A percentile compares a stretch with the other conserved stretches of the same genome.
These are phyloP conservation scores for Acanthurus leucopareius DNA, from an alignment of 2,797 vertebrate species.

Conservation along the genomic window DNA sequence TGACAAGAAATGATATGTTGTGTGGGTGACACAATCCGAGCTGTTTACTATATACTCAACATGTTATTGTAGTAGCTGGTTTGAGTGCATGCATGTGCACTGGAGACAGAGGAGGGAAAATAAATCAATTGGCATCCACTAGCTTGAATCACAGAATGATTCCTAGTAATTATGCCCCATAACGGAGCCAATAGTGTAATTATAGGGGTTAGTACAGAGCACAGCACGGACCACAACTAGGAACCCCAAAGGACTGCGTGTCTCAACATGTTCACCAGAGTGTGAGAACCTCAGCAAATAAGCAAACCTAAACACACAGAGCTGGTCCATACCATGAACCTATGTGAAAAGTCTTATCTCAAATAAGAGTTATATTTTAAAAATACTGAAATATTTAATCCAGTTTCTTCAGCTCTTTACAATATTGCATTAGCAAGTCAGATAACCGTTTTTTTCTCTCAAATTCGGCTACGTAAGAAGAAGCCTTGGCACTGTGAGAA, in stretches of 20 bases:
- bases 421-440: constrained; percentile 22
- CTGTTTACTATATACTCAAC: constrained; percentile 11
- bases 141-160: constrained; percentile 34
- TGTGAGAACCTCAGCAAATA: constrained; percentile 84
- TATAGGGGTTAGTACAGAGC: constrained; percentile 80
- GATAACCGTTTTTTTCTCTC: constrained; percentile 7
- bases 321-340: constrained; percentile 27
- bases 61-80: constrained; percentile 27
- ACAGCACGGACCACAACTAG: constrained; percentile 84
- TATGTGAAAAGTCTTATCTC: constrained; percentile 41
- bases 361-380: constrained; percentile 41
- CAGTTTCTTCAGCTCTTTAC: constrained; percentile 8
- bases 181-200: constrained; percentile 84
- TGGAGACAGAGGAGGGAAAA: constrained; percentile 51
- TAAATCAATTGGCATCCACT: constrained; percentile 76
- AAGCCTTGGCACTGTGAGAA: constrained; percentile 56
- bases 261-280: constrained; percentile 80
- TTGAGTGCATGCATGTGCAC: constrained; percentile 32
- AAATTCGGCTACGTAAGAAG: constrained; percentile 12
- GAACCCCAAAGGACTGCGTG: constrained; percentile 79
- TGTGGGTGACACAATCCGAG: constrained; percentile 5
- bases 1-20: constrained; percentile 10
- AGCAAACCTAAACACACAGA: constrained; percentile 71
- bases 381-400: constrained; percentile 22
- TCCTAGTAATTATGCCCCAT: constrained; percentile 83